phyloP scores from a whole-genome alignment of 2,888 invertebrate species.

The Monopis laevigella region DNA sequence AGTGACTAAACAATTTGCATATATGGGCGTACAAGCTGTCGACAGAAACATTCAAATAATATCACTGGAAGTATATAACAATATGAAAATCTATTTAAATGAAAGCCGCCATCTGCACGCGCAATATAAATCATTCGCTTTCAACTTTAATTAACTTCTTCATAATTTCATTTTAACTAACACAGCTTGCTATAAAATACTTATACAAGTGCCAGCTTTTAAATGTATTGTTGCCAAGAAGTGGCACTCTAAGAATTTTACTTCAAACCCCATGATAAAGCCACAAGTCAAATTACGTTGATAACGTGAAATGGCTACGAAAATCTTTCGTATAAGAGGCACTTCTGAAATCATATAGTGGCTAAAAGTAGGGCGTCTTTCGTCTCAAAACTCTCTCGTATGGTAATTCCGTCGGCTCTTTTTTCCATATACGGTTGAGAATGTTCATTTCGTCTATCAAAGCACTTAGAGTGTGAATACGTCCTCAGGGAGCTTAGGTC shows the following conservation, averaged over 20 bases:
- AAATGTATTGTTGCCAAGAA: too few relatives aligned
- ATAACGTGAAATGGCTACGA: slow-evolving; percentile 20
- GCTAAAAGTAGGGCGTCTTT: slow-evolving; percentile 17
- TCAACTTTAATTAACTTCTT: too few relatives aligned
- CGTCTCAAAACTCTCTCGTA: slow-evolving; percentile 26
- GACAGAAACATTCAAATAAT: slow-evolving; percentile 59
- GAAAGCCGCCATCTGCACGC: background rate
- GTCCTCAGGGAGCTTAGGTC: slow-evolving; percentile 44
- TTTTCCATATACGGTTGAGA: slow-evolving; percentile 42
- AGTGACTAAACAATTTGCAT: slow-evolving; percentile 57
- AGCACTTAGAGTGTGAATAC: slow-evolving; percentile 50
- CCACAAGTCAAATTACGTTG: slow-evolving; percentile 4
- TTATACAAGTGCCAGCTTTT: too few relatives aligned
- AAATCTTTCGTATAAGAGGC: slow-evolving; percentile 25
- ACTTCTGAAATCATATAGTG: slow-evolving; percentile 24
- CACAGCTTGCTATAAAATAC: too few relatives aligned
- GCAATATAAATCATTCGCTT: too few relatives aligned
- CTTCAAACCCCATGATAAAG: too few relatives aligned
- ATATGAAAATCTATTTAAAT: slow-evolving; percentile 7
- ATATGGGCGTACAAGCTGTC: slow-evolving; percentile 57
- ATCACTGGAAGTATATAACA: slow-evolving; percentile 30
- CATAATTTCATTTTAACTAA: too few relatives aligned
- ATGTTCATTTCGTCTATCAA: slow-evolving; percentile 47
- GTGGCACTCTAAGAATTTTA: too few relatives aligned
- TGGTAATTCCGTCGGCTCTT: slow-evolving; percentile 39